Conservation (phyloP, 2,113 vertebrate genomes). For the Hymenochirus boettgeri region DNA sequence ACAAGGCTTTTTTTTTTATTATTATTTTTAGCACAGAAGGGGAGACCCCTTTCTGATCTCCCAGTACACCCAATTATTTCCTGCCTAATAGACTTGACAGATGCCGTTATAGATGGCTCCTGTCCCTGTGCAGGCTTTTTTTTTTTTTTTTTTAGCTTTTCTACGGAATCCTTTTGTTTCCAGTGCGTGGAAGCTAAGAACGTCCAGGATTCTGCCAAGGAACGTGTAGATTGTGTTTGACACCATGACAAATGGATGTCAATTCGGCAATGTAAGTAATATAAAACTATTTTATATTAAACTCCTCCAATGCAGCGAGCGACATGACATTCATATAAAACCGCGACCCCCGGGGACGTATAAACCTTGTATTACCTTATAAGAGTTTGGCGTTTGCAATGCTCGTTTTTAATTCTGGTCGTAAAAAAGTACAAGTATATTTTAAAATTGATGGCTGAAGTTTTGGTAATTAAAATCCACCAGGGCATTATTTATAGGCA, state of each 20-base stretch:
- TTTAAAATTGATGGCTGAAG: no score
- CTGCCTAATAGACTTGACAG: slow-evolving; percentile 10
- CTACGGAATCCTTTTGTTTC: no score
- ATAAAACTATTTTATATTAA: slow-evolving; percentile 8
- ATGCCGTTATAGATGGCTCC: not conserved
- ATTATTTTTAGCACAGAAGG: not conserved
- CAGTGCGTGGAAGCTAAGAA: not conserved
- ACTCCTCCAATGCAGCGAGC: slow-evolving; percentile 1
- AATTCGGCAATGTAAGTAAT: slow-evolving; percentile 1
- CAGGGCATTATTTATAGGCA: no score
- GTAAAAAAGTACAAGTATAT: no score
- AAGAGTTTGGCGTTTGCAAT: no score
- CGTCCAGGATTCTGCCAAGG: not conserved
- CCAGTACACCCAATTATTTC: slow-evolving; percentile 4
- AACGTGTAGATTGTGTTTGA: not conserved
- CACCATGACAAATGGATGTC: slow-evolving; percentile 11
- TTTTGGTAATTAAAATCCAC: no score
- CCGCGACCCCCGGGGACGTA: not conserved
- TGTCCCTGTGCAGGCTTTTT: not conserved
- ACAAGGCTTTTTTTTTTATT: not conserved
- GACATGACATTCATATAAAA: not conserved
- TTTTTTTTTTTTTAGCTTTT: no score
- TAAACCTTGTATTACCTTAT: not conserved
- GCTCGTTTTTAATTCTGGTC: no score
- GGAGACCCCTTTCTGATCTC: not conserved